Evolutionary conservation across 2,113 vertebrate genomes (phyloP).

Genomic region (Perccottus glenii): DNA sequence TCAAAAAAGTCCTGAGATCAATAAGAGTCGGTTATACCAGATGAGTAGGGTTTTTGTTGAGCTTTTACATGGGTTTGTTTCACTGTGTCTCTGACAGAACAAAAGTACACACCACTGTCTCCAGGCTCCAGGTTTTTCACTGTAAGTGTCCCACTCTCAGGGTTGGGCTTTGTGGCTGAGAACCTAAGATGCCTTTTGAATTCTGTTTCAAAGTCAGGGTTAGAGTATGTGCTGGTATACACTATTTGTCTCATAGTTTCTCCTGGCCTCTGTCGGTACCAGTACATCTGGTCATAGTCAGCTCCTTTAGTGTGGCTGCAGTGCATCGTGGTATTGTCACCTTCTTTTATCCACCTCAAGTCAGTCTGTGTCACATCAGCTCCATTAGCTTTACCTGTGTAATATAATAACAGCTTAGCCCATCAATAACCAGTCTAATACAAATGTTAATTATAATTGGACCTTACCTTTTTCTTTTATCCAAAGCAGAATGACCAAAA

Average conservation of each 20-base stretch:
- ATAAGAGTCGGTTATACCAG: too few relatives aligned
- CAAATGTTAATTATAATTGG: neutral
- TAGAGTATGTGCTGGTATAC: neutral
- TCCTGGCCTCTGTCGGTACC: conserved; percentile 65
- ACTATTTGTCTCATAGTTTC: conserved; percentile 49
- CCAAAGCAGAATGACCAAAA: neutral
- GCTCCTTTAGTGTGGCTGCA: conserved; percentile 12
- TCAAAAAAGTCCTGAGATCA: neutral
- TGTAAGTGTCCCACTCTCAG: neutral
- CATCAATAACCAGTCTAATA: neutral
- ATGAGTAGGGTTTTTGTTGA: conserved; percentile 24
- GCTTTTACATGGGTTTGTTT: neutral
- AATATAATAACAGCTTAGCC: neutral
- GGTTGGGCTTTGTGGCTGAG: conserved; percentile 7
- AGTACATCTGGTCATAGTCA: conserved; percentile 58
- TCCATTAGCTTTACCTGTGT: neutral
- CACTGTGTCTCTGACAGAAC: conserved; percentile 29
- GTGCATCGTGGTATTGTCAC: conserved; percentile 17
- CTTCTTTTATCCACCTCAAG: too few relatives aligned
- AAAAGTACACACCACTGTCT: conserved; percentile 25
- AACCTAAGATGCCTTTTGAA: neutral
- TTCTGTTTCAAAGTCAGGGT: neutral
- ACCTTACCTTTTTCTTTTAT: neutral
- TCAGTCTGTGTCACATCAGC: too few relatives aligned
- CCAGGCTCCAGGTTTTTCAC: neutral